Evolutionary conservation across 2,797 vertebrate genomes (phyloP).

Genomic region (Micrastur ruficollis): DNA sequence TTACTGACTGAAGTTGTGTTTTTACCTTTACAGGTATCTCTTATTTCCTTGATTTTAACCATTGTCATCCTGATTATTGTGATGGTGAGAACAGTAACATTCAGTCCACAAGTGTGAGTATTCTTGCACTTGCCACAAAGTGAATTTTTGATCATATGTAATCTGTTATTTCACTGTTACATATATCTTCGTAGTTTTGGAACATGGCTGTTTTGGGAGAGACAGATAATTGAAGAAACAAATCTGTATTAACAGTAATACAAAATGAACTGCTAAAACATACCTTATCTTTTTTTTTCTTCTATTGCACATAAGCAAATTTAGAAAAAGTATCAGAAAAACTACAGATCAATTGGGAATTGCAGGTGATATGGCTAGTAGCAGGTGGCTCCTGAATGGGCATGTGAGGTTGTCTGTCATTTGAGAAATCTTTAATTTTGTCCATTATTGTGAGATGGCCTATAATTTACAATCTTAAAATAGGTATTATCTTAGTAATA

Average conservation of each 20-base stretch:
- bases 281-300: neutral
- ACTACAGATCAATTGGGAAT: neutral
- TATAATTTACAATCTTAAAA: neutral
- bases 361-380: neutral
- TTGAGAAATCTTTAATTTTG: neutral
- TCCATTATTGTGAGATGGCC: neutral
- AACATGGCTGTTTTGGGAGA: neutral
- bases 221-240: neutral
- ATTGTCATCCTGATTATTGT: conserved; percentile 83
- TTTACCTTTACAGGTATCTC: conserved; percentile 81
- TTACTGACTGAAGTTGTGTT: neutral
- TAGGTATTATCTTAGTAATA: neutral
- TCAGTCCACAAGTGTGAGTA: conserved; percentile 85
- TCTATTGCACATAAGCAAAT: neutral
- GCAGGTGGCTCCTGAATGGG: neutral
- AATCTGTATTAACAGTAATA: neutral
- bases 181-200: neutral
- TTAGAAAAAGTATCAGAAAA: neutral
- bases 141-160: neutral
- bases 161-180: neutral
- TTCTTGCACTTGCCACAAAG: neutral
- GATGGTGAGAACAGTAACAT: conserved; percentile 81
- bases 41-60: conserved; percentile 89
- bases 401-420: neutral
- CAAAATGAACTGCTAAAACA: neutral